A percentile compares a stretch with the other conserved stretches of the same genome.
Evolutionary conservation across 2,888 invertebrate species (phyloP).

Genomic region (Pammene aurita): DNA sequence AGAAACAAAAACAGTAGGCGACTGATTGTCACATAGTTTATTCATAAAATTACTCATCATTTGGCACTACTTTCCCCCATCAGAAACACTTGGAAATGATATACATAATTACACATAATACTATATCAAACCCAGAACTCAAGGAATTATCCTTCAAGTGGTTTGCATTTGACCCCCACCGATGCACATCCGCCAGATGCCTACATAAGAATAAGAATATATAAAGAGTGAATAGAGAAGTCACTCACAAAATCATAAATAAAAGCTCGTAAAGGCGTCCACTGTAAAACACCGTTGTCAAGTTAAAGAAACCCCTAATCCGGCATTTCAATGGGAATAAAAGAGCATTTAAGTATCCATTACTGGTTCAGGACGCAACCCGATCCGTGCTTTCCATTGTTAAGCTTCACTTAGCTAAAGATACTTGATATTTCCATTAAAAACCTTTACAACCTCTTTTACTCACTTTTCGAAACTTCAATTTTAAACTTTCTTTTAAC

Average conservation of each 20-base stretch:
- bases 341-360: slow-evolving; percentile 17
- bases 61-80: too few relatives aligned
- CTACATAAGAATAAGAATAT: too few relatives aligned
- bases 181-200: too few relatives aligned
- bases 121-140: too few relatives aligned
- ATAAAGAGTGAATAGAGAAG: not conserved
- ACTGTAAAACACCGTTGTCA: not conserved
- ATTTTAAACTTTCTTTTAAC: not conserved
- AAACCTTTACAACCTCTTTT: not conserved
- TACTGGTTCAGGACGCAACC: slow-evolving; percentile 16
- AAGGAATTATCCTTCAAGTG: too few relatives aligned
- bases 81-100: too few relatives aligned
- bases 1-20: too few relatives aligned
- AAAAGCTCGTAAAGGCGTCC: not conserved
- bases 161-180: too few relatives aligned
- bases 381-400: slow-evolving; percentile 20
- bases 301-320: slow-evolving; percentile 9
- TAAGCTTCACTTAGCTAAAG: slow-evolving; percentile 13
- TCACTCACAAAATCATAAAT: not conserved
- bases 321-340: slow-evolving; percentile 4
- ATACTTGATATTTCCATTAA: slow-evolving; percentile 26
- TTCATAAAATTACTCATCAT: too few relatives aligned
- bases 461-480: too few relatives aligned
- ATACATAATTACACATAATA: too few relatives aligned
- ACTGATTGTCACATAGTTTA: too few relatives aligned